phyloP scores from a whole-genome alignment of 2,888 invertebrate species.

The Rugalucina vietnamica region DNA sequence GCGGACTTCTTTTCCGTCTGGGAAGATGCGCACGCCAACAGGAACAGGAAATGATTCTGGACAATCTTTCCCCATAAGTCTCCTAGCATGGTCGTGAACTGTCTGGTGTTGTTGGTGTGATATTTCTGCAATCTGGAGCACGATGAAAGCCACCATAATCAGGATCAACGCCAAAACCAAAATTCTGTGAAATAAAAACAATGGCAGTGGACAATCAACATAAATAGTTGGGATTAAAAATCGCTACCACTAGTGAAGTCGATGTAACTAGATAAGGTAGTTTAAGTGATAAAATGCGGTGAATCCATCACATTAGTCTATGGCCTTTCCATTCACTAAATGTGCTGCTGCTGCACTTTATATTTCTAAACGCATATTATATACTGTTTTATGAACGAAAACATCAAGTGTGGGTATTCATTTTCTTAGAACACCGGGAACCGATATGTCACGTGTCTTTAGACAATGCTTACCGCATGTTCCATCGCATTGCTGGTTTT shows the following conservation, averaged over 20 bases:
- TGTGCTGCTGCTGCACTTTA: too few relatives aligned
- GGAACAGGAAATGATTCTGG: conserved; percentile 43
- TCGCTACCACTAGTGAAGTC: neutral
- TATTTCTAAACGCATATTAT: too few relatives aligned
- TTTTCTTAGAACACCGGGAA: too few relatives aligned
- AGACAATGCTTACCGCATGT: neutral
- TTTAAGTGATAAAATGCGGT: too few relatives aligned
- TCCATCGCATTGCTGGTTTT: neutral
- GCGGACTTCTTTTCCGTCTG: conserved; percentile 50
- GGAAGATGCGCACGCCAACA: conserved; percentile 48
- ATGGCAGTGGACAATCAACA: neutral
- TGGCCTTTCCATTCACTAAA: too few relatives aligned
- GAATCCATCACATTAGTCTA: too few relatives aligned
- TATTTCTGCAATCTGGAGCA: conserved; percentile 30
- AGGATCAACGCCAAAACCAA: neutral
- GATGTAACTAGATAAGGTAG: too few relatives aligned
- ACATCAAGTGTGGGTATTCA: too few relatives aligned
- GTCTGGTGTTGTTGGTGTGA: conserved; percentile 19
- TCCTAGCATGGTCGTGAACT: conserved; percentile 28
- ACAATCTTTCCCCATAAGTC: conserved; percentile 29
- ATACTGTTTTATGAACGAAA: neutral
- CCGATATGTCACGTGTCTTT: too few relatives aligned
- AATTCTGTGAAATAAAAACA: conserved; percentile 27
- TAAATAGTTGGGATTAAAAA: neutral
- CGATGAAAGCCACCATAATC: conserved; percentile 9